phyloP scores from a whole-genome alignment of 1,140 invertebrate genomes.

The Dendroctonus ponderosae region DNA sequence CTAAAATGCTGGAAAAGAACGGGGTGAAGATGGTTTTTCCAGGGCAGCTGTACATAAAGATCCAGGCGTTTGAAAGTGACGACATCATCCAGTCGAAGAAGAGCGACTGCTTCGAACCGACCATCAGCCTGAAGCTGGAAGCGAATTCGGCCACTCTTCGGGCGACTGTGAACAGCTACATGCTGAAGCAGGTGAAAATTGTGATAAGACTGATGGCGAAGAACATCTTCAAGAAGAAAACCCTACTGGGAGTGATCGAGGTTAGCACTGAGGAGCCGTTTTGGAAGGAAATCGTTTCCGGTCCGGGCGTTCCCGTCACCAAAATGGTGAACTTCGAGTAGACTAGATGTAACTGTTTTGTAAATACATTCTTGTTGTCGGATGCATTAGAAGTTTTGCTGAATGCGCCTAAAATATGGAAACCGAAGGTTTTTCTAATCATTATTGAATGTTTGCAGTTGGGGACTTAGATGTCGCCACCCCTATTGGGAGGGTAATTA shows the following conservation, averaged over 20 bases:
- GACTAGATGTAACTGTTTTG: too few species aligned
- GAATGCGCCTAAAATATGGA: too few species aligned
- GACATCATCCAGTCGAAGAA: constrained; percentile 73
- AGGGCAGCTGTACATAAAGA: constrained; percentile 71
- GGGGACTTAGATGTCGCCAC: too few species aligned
- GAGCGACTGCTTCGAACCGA: constrained; percentile 68
- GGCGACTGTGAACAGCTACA: constrained; percentile 56
- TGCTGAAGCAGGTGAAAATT: constrained; percentile 50
- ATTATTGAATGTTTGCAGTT: too few species aligned
- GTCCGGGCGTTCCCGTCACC: constrained; percentile 40
- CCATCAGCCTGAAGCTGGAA: constrained; percentile 59
- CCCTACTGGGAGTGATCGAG: constrained; percentile 55
- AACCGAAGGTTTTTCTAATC: too few species aligned
- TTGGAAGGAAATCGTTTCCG: constrained; percentile 44
- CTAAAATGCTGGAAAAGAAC: too few species aligned
- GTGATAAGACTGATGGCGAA: constrained; percentile 45
- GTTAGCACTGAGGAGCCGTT: constrained; percentile 48
- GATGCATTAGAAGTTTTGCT: too few species aligned
- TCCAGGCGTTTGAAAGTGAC: constrained; percentile 66
- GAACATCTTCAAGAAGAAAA: constrained; percentile 57
- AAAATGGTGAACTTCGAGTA: constrained; percentile 42
- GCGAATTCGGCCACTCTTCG: constrained; percentile 48
- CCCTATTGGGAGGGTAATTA: too few species aligned
- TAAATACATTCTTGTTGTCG: too few species aligned
- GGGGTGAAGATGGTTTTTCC: constrained; percentile 26